Evolutionary conservation across 2,888 invertebrate species (phyloP).

Genomic region (Teleogryllus oceanicus): DNA sequence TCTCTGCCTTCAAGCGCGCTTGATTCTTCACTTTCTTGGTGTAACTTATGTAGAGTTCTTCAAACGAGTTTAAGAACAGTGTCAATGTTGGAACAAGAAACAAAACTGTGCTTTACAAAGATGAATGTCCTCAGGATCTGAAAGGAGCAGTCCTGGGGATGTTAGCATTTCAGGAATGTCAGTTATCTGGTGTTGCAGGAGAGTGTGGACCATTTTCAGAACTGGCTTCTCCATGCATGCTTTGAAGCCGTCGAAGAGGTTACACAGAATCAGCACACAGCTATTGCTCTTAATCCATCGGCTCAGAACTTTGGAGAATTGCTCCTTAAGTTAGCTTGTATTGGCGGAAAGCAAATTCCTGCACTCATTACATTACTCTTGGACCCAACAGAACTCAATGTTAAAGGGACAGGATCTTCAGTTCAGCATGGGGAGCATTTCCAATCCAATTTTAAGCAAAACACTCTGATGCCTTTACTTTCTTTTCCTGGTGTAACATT

Average conservation of each 20-base stretch:
- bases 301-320: conserved; percentile 28
- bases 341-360: conserved; percentile 27
- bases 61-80: not conserved
- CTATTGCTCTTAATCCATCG: conserved; percentile 28
- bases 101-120: too few species aligned
- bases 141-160: not conserved
- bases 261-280: not conserved
- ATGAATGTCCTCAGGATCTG: not conserved
- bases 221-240: conserved; percentile 22
- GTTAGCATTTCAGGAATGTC: not conserved
- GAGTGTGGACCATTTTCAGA: not conserved
- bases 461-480: conserved; percentile 30
- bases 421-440: conserved; percentile 35
- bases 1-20: not conserved
- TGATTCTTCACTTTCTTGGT: too few species aligned
- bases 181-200: not conserved
- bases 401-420: not conserved
- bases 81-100: not conserved
- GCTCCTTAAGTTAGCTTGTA: conserved; percentile 30
- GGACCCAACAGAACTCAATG: not conserved
- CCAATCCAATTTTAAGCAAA: conserved; percentile 26
- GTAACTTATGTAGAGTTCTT: not conserved
- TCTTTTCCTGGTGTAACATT: conserved; percentile 21
- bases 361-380: not conserved
- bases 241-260: conserved; percentile 29